phyloP scores from a whole-genome alignment of 2,797 vertebrate species.

The Spheniscus humboldti region DNA sequence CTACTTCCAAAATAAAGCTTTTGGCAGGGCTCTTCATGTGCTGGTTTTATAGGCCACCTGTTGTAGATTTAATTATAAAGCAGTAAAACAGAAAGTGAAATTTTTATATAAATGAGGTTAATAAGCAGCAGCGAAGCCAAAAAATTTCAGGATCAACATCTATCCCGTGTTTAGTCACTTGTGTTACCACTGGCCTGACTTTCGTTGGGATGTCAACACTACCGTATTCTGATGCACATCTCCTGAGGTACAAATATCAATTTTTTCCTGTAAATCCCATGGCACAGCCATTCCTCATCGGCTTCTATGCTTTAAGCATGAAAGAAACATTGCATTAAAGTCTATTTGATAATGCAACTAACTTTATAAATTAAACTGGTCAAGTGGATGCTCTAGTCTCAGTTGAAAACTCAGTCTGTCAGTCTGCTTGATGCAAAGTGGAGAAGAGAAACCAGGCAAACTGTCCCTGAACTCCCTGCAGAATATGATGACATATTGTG shows the following conservation, averaged over 20 bases:
- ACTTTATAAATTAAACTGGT: neutral
- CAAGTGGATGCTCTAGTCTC: neutral
- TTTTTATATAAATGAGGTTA: neutral
- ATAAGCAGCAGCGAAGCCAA: neutral
- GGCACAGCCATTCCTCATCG: neutral
- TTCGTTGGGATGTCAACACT: fast-evolving
- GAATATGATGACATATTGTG: fast-evolving
- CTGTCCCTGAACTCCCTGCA: neutral
- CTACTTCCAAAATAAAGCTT: neutral
- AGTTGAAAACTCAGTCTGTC: neutral
- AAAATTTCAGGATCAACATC: neutral
- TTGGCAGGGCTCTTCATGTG: neutral
- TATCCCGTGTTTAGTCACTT: neutral
- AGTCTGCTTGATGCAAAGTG: neutral
- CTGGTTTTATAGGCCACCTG: neutral
- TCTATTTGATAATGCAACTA: neutral
- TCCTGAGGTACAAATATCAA: neutral
- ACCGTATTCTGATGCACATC: neutral
- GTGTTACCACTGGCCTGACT: neutral
- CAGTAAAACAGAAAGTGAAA: neutral
- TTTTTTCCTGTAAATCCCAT: neutral
- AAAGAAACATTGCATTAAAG: neutral
- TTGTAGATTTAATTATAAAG: neutral
- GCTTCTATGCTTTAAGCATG: neutral
- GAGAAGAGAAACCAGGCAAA: neutral